phyloP scores from a whole-genome alignment of 2,797 vertebrate species.

The Danio jaintianensis region DNA sequence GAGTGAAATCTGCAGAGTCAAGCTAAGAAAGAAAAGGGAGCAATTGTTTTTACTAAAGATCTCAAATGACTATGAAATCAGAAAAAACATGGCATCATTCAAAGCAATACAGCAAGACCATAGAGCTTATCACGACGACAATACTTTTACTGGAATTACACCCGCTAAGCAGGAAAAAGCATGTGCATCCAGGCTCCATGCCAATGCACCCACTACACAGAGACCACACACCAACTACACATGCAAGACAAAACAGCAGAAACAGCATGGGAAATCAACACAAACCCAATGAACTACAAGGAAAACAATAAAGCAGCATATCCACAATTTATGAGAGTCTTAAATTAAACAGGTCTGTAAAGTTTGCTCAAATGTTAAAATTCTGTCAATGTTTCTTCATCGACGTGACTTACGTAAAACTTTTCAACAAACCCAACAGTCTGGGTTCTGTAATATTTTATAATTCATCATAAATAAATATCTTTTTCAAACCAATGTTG shows the following conservation, averaged over 20 bases:
- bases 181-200: constrained; percentile 35
- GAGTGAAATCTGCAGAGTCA: constrained; percentile 90
- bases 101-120: constrained; percentile 44
- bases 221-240: constrained; percentile 45
- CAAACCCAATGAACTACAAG: constrained; percentile 13
- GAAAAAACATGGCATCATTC: constrained; percentile 54
- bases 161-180: constrained; percentile 39
- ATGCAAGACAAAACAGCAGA: constrained; percentile 38
- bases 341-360: constrained; percentile 12
- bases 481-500: not conserved
- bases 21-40: constrained; percentile 74
- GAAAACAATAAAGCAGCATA: constrained; percentile 18
- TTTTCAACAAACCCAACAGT: not conserved
- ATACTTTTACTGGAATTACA: constrained; percentile 31
- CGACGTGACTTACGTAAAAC: not conserved
- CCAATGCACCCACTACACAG: constrained; percentile 35
- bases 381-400: not conserved
- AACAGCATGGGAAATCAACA: constrained; percentile 16
- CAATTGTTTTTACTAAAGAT: not conserved
- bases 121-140: constrained; percentile 34
- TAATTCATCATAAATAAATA: not conserved
- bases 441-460: not conserved
- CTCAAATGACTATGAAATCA: not conserved
- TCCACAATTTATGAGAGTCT: not conserved
- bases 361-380: not conserved